Base-by-base conservation (phyloP, 2,113 vertebrate species). In the Leucopsar rothschildi region DNA sequence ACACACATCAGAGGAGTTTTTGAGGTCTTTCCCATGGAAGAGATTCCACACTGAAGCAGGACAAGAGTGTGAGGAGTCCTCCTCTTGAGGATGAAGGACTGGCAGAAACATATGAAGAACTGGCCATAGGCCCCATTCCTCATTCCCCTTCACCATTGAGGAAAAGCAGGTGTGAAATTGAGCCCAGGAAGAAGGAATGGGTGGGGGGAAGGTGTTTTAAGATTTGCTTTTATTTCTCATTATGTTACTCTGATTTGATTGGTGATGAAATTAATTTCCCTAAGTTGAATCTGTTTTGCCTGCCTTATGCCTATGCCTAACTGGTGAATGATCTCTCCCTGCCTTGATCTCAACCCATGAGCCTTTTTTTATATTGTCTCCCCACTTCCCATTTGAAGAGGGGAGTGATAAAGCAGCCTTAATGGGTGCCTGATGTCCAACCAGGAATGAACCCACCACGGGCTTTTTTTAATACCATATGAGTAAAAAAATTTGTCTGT, bases 11-110 rank as follows among this genome's bases (percentile, higher is more conserved):
- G 7, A 61, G 24, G 21, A 75, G 39, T 40, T 27, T 31, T 35
- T 0, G 0, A 47, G 22, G 3, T 40, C 12, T 35, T 15, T 70
- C 12, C 12, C 2, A 0, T 11, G 13, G 21, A 29, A 88, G 19
- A 4, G 23, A 71, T 18, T 40, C 27, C 31, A 50, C 15, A 14
- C 23, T 18, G 47, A 33, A 49, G 23, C 9, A 29, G 42, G 16
- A 3, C 7, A 49, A 61, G 61, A 18, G 14, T 17, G 12, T 42
- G 31, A 68, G 11, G 18, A 60, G 6, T 60, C 22, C 17, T 57
- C 20, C 59, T 75, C n/a, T 40, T 60, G 47, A 68, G 47, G 12
- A 60, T 42, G 47, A 21, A 44, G 31, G 6, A 61, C 25, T 35
- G 10, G 31, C 31, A 75, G 23, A 61, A 22, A 28, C 1, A 10